phyloP scores from a whole-genome alignment of 2,888 invertebrate species.

The Lithophane ornitopus region DNA sequence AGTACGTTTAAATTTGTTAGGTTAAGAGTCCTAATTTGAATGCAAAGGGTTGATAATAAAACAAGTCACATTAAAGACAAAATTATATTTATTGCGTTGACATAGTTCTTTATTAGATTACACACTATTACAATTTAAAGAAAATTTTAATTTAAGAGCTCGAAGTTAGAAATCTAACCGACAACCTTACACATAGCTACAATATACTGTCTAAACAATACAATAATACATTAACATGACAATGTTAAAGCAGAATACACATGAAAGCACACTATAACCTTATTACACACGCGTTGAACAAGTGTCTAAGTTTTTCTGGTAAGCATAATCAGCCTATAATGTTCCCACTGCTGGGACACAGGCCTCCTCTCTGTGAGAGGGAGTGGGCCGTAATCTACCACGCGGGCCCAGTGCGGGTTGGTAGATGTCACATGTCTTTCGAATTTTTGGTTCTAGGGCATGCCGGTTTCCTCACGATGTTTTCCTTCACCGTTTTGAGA shows the following conservation, averaged over 20 bases:
- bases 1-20: neutral
- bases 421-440: too few species aligned
- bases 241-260: neutral
- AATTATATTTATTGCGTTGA: slow-evolving; percentile 1
- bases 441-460: too few species aligned
- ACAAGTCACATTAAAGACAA: neutral
- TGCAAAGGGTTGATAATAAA: neutral
- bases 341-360: too few species aligned
- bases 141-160: neutral
- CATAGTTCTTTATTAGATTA: neutral
- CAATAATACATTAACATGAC: too few species aligned
- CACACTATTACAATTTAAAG: neutral
- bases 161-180: neutral
- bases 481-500: too few species aligned
- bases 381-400: too few species aligned
- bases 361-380: too few species aligned
- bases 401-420: too few species aligned
- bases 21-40: neutral
- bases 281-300: too few species aligned
- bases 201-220: neutral
- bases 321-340: too few species aligned
- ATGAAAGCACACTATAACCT: neutral
- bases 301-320: too few species aligned
- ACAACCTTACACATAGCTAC: neutral
- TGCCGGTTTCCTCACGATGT: too few species aligned